phyloP scores from a whole-genome alignment of 1,140 invertebrate species.

The Chlorops oryzae region DNA sequence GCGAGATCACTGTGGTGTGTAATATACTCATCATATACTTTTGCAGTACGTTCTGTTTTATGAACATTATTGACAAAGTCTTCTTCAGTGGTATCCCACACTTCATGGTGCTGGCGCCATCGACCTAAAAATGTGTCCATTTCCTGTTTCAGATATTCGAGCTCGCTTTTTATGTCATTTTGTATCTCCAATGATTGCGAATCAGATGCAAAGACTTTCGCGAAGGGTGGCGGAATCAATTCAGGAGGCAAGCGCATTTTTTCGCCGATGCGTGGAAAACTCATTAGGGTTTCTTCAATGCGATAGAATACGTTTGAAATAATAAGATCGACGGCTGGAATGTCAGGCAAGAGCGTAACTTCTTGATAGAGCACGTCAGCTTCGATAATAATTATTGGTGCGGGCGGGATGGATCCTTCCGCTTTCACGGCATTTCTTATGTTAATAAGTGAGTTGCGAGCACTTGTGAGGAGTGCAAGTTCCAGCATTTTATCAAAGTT shows the following conservation, averaged over 20 bases:
- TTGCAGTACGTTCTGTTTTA: slow-evolving; percentile 61
- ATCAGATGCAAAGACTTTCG: slow-evolving; percentile 53
- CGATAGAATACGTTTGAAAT: slow-evolving; percentile 50
- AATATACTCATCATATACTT: slow-evolving; percentile 74
- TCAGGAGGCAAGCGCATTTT: slow-evolving; percentile 54
- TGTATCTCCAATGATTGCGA: slow-evolving; percentile 56
- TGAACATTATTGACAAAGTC: slow-evolving; percentile 66
- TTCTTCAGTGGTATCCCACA: slow-evolving; percentile 79
- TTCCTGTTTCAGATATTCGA: slow-evolving; percentile 53
- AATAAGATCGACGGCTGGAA: slow-evolving; percentile 55
- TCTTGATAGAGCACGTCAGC: slow-evolving; percentile 36
- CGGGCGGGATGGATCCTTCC: slow-evolving; percentile 66
- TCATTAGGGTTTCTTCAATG: slow-evolving; percentile 50
- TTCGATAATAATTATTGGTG: slow-evolving; percentile 49
- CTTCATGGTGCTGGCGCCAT: slow-evolving; percentile 72
- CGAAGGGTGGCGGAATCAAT: slow-evolving; percentile 35
- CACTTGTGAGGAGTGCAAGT: slow-evolving; percentile 66
- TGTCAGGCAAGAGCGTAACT: slow-evolving; percentile 61
- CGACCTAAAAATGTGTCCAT: slow-evolving; percentile 60
- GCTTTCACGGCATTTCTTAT: slow-evolving; percentile 68
- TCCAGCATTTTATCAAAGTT: slow-evolving; percentile 71
- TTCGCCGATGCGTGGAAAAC: slow-evolving; percentile 55
- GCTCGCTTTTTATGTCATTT: slow-evolving; percentile 55
- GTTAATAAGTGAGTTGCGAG: slow-evolving; percentile 68
- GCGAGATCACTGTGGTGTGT: slow-evolving; percentile 68